These are phyloP conservation scores for Oncopodura yosiiana DNA, from an alignment of 1,140 invertebrate species.

Conservation along the genomic window DNA sequence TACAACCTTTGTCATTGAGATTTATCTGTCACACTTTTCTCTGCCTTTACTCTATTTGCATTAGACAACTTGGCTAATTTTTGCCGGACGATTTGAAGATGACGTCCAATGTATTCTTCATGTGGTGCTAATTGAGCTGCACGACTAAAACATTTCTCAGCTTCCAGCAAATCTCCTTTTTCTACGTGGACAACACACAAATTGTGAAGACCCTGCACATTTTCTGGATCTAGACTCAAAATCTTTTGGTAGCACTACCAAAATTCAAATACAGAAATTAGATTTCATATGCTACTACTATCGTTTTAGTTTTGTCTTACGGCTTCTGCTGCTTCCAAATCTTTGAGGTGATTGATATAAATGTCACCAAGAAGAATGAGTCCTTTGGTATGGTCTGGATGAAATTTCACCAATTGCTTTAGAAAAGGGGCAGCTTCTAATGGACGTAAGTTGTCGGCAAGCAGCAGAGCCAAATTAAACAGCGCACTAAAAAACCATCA, in stretches of 20 bases:
- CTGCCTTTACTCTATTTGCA: slow-evolving; percentile 7
- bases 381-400: slow-evolving; percentile 90
- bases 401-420: slow-evolving; percentile 78
- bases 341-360: slow-evolving; percentile 91
- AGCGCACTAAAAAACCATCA: slow-evolving; percentile 70
- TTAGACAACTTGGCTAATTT: slow-evolving; percentile 47
- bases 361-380: slow-evolving; percentile 89
- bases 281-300: neutral
- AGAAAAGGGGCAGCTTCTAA: slow-evolving; percentile 86
- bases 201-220: slow-evolving; percentile 91
- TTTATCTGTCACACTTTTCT: slow-evolving; percentile 20
- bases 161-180: slow-evolving; percentile 66
- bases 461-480: slow-evolving; percentile 83
- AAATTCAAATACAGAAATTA: slow-evolving; percentile 4
- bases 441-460: slow-evolving; percentile 77
- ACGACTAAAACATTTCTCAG: slow-evolving; percentile 70
- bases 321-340: slow-evolving; percentile 81
- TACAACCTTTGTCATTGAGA: slow-evolving; percentile 6
- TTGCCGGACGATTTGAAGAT: slow-evolving; percentile 72
- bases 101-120: slow-evolving; percentile 81
- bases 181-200: slow-evolving; percentile 92
- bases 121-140: slow-evolving; percentile 68
- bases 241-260: slow-evolving; percentile 81
- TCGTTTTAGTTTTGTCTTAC: slow-evolving; percentile 46
- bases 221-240: slow-evolving; percentile 72